These are phyloP conservation scores for Nylanderia fulva DNA, from an alignment of 1,140 invertebrate genomes.

Conservation along the genomic window DNA sequence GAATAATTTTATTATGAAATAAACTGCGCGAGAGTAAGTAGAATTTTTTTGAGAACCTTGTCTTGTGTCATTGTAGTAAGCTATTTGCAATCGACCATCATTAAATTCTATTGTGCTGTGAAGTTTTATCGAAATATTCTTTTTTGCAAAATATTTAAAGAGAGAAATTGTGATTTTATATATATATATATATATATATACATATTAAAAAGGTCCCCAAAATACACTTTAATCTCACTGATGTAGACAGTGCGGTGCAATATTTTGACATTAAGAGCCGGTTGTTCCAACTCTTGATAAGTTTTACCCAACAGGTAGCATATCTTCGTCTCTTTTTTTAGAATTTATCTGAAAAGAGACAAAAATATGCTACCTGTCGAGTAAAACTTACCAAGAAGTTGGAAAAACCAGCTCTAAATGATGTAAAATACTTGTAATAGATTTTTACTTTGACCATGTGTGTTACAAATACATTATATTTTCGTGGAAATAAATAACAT, in stretches of 20 bases:
- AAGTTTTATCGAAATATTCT: neutral
- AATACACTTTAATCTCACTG: neutral
- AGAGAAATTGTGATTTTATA: neutral
- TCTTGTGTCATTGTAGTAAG: constrained; percentile 2
- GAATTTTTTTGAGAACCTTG: neutral
- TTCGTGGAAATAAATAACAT: constrained; percentile 19
- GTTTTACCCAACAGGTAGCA: too few relatives aligned
- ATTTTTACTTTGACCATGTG: constrained; percentile 20
- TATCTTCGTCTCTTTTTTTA: too few relatives aligned
- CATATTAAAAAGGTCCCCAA: neutral
- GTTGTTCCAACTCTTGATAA: too few relatives aligned
- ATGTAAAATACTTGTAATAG: neutral
- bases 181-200: too few relatives aligned
- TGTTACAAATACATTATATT: constrained; percentile 28
- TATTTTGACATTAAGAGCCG: constrained; percentile 25
- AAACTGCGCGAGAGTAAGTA: constrained; percentile 4
- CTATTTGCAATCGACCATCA: constrained; percentile 39
- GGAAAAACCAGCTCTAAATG: too few relatives aligned
- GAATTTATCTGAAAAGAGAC: too few relatives aligned
- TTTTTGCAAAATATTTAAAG: neutral
- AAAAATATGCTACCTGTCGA: too few relatives aligned
- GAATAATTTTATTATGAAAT: constrained; percentile 13
- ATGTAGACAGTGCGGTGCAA: constrained; percentile 12
- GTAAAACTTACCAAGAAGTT: too few relatives aligned
- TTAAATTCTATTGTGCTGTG: constrained; percentile 31